Evolutionary conservation across 2,113 vertebrate species (phyloP).

Genomic region (Datnioides undecimradiatus): DNA sequence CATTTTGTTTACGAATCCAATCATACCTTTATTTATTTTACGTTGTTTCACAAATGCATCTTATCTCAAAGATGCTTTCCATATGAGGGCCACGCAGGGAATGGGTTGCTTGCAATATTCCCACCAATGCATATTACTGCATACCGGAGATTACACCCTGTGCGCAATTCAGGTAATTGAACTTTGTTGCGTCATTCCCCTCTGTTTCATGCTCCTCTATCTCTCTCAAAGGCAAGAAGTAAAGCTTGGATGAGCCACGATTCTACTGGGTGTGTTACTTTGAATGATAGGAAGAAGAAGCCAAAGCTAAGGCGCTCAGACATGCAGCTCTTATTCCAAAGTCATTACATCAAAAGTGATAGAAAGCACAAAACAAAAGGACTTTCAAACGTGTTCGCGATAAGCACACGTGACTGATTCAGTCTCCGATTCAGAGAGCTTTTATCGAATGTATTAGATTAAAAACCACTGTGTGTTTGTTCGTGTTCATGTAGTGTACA

Average conservation of each 20-base stretch:
- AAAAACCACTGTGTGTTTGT: background rate
- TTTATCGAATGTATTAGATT: slow-evolving; percentile 6
- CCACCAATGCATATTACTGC: background rate
- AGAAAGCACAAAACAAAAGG: slow-evolving; percentile 2
- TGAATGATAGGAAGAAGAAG: background rate
- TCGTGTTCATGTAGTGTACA: background rate
- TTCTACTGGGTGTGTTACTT: background rate
- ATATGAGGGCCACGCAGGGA: background rate
- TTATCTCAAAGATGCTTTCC: background rate
- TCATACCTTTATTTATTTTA: background rate
- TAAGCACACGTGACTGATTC: background rate
- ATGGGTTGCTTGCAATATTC: background rate
- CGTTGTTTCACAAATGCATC: background rate
- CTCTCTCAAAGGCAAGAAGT: background rate
- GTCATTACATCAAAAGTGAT: background rate
- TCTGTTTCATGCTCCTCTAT: too few relatives aligned
- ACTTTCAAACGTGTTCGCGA: background rate
- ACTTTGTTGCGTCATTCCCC: too few relatives aligned
- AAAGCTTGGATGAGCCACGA: too few relatives aligned
- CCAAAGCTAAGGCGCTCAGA: background rate
- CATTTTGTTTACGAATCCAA: background rate
- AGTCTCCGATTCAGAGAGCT: background rate
- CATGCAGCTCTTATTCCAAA: background rate
- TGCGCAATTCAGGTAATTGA: background rate
- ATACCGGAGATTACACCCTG: background rate